Evolutionary conservation across 2,797 vertebrate species (phyloP), one percentile per base, ranked within the genome.

Genomic region (Poecilia gillii): DNA sequence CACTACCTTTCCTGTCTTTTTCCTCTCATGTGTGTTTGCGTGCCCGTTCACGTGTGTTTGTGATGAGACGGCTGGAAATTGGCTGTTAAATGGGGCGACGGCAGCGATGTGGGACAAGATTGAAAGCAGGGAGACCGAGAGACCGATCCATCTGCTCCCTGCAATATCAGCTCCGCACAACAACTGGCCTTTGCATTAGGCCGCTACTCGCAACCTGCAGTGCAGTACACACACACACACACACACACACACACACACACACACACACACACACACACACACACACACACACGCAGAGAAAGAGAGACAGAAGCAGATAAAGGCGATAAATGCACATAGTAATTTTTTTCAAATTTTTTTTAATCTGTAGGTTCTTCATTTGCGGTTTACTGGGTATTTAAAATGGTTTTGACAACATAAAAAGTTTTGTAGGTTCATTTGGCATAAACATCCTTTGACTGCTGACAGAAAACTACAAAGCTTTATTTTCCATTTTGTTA

Each of bases 1-100:
- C 45, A 33, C 76, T 46, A 72, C 78, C 81, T 76, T 77, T 66
- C 84, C 72, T 73, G 82, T 83, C 66, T 51, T 46, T 77, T 46
- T 78, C 73, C 81, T 28, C 62, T 64, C 51, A 66, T 33, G 75
- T 81, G 79, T 84, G 20, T 81, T 36, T 47, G 73, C 51, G 41
- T 43, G 74, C 41, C 78, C 62, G 57, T 85, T 79, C 80, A 53
- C 79, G 62, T 76, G 83, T 74, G 87, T 88, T 87, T 91, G 88
- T 85, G 90, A 93, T 85, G 91, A 91, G 86, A 85, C 88, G 90
- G 92, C 91, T 91, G 91, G 90, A 94, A 93, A 91, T 88, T 80
- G 90, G 84, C 90, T 93, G 93, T 90, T 94, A 93, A 95, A 94
- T 92, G 92, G 91, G 87, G 85, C 85, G 89, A 90, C 89, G 79